These are phyloP conservation scores for Centruroides vittatus DNA, from an alignment of 1,140 invertebrate genomes.

Conservation along the genomic window DNA sequence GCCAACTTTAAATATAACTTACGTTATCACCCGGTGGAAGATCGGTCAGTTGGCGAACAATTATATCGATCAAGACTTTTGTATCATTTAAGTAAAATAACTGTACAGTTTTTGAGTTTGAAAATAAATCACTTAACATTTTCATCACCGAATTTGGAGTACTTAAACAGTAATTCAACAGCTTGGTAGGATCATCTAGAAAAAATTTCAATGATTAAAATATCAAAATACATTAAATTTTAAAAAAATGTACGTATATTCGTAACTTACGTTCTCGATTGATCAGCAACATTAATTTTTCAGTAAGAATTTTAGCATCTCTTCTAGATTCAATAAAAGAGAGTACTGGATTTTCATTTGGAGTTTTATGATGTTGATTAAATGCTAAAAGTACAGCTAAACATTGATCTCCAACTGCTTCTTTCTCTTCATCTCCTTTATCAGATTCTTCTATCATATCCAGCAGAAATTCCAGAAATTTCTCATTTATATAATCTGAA, in stretches of 20 bases:
- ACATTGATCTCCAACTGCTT: constrained; percentile 64
- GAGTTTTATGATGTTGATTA: constrained; percentile 61
- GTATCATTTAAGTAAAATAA: constrained; percentile 88
- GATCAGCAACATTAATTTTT: constrained; percentile 63
- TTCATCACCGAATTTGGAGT: constrained; percentile 73
- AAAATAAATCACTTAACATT: constrained; percentile 71
- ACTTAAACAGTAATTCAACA: constrained; percentile 53
- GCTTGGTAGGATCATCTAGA: constrained; percentile 68
- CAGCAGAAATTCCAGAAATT: constrained; percentile 33
- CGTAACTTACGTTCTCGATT: constrained; percentile 64
- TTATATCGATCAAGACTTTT: constrained; percentile 80
- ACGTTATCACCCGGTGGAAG: constrained; percentile 70
- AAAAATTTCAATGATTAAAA: constrained; percentile 15
- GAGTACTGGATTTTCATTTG: constrained; percentile 55
- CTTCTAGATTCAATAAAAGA: constrained; percentile 50
- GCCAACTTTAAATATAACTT: too few relatives aligned
- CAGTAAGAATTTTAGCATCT: constrained; percentile 69
- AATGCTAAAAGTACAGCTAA: constrained; percentile 69
- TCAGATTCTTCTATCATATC: constrained; percentile 35
- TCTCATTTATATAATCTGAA: constrained; percentile 8
- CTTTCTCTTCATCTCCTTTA: constrained; percentile 39
- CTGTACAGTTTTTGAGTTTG: constrained; percentile 51
- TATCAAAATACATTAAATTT: not conserved
- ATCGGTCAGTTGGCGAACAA: constrained; percentile 72
- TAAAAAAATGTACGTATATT: not conserved